Conservation (phyloP, 2,797 vertebrate species). For the Picus viridis region DNA sequence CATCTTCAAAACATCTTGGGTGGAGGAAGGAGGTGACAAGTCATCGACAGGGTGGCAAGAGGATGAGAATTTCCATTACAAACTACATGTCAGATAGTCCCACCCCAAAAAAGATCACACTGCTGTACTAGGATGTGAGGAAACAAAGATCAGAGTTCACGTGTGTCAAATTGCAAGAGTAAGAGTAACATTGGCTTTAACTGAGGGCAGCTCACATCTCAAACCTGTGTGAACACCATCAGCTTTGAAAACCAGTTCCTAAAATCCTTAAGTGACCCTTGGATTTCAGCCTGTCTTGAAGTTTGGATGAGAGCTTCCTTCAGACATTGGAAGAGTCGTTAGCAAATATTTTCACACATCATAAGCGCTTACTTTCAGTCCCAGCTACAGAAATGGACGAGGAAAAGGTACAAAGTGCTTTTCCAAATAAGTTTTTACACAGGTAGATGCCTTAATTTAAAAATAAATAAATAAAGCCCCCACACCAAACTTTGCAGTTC, state of each 20-base stretch:
- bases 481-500: neutral
- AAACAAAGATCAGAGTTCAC: neutral
- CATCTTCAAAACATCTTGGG: neutral
- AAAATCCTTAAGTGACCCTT: neutral
- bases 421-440: neutral
- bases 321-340: neutral
- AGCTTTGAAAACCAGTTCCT: neutral
- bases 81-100: neutral
- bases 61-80: conserved; percentile 21
- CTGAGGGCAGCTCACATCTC: neutral
- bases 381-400: neutral
- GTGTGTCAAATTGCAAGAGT: neutral
- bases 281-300: neutral
- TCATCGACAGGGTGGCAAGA: neutral
- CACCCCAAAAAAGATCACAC: neutral
- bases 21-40: neutral
- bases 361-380: neutral
- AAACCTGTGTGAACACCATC: neutral
- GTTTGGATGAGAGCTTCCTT: neutral
- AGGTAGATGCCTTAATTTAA: neutral
- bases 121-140: neutral
- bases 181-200: neutral
- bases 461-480: neutral
- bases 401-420: neutral
- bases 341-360: neutral